A percentile compares a stretch with the other conserved stretches of the same genome.
Conservation (phyloP, 2,888 invertebrate genomes). For the Himalopsyche japonica region DNA sequence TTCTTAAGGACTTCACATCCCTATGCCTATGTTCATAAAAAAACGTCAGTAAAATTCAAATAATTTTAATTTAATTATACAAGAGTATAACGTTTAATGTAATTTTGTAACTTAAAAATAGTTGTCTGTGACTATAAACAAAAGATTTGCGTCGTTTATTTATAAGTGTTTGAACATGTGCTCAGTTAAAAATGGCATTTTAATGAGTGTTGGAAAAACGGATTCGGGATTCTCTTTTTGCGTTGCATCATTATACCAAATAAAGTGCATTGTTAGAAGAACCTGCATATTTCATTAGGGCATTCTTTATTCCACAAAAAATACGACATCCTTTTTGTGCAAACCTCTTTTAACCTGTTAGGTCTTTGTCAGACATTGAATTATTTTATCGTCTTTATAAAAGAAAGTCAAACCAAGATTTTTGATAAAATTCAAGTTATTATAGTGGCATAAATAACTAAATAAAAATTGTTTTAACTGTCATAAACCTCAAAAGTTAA, state of each 20-base stretch:
- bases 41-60: too few relatives aligned
- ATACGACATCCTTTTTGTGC: neutral
- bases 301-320: constrained; percentile 19
- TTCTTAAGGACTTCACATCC: too few relatives aligned
- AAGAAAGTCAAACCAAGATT: too few relatives aligned
- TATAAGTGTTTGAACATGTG: constrained; percentile 3
- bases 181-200: constrained; percentile 19
- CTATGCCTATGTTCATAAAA: too few relatives aligned
- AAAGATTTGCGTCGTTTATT: constrained; percentile 1
- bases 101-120: neutral
- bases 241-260: constrained; percentile 30
- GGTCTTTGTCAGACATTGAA: neutral
- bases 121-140: neutral
- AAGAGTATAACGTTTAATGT: too few relatives aligned
- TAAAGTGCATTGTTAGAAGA: constrained; percentile 35
- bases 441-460: too few relatives aligned
- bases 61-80: too few relatives aligned
- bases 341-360: neutral
- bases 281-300: constrained; percentile 32
- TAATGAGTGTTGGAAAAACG: constrained; percentile 25
- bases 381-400: neutral
- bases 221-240: constrained; percentile 8
- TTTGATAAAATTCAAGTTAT: too few relatives aligned
- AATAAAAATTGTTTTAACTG: too few relatives aligned
- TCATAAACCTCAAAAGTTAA: too few relatives aligned